Evolutionary conservation across 2,113 vertebrate species (phyloP), one percentile per base, ranked within the genome.

Genomic region (Manacus vitellinus): DNA sequence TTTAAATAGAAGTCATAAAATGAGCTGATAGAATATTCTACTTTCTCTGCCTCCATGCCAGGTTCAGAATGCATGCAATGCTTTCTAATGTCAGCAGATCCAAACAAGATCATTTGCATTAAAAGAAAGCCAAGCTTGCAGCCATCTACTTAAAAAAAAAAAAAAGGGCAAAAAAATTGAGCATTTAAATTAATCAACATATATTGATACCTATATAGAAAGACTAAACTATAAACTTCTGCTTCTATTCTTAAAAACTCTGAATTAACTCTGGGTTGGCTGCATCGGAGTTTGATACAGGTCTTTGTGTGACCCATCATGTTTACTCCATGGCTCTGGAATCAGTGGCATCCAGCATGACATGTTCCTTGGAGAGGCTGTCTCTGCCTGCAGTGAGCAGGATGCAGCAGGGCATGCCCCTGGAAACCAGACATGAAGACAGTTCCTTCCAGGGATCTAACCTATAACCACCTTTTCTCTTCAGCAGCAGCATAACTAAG

Each of bases 21-120:
- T 52, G 24, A 90, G 68, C 75, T 89, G 75, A 79, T 70, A 15
- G 41, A 91, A 81, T 78, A 79, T 58, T 81, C 61, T 80, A 9
- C 66, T 89, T 80, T 63, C 52, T 74, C 35, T 81, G 82, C 54
- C 49, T 92, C 63, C 2, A 1, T 79, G 51, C 35, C 61, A 54
- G 73, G 70, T 88, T 87, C 62, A 59, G 78, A 96, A 72, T 33
- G 59, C 82, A 46, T 94, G 67, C 86, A 88, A 58, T 80, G 25
- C 70, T 95, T 97, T 93, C 62, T 68, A 58, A 75, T 59, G 78
- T 88, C 93, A 96, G 92, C 92, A 94, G 41, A 71, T 78, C 71
- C 61, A 89, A 94, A 94, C 77, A 94, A 89, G 49, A 63, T 91
- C 13, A 96, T 97, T 94, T 95, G 68, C 92, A 96, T 94, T 85